Conservation (phyloP, 2,113 vertebrate genomes). For the Anoplopoma fimbria region DNA sequence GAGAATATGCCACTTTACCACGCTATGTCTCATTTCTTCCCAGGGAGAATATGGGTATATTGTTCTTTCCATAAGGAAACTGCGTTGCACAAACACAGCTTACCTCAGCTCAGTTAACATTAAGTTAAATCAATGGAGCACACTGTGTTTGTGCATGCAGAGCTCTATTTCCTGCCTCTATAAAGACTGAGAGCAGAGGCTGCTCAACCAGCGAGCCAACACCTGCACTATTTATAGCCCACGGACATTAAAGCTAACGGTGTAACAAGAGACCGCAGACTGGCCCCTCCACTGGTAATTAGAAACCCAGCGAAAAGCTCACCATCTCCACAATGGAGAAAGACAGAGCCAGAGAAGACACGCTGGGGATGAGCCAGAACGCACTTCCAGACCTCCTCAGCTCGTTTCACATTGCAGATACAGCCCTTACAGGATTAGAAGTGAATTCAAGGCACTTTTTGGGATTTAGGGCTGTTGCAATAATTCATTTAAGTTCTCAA, state of each 20-base stretch:
- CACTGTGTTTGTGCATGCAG: slow-evolving; percentile 14
- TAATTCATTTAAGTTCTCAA: slow-evolving; percentile 15
- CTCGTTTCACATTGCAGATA: slow-evolving; percentile 12
- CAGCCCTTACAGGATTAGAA: slow-evolving; percentile 23
- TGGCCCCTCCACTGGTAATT: slow-evolving; percentile 69
- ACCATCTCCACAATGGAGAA: slow-evolving; percentile 32
- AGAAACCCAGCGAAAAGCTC: slow-evolving; percentile 62
- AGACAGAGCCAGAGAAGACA: slow-evolving; percentile 30
- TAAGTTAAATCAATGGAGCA: slow-evolving; percentile 41
- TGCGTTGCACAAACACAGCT: slow-evolving; percentile 15
- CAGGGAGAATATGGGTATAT: not conserved
- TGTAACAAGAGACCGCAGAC: slow-evolving; percentile 67
- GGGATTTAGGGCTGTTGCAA: slow-evolving; percentile 27
- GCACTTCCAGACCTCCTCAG: slow-evolving; percentile 29
- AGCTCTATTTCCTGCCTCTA: slow-evolving; percentile 42
- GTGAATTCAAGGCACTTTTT: slow-evolving; percentile 26
- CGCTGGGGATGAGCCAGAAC: slow-evolving; percentile 13
- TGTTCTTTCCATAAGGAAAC: slow-evolving; percentile 8
- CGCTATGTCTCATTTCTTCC: not conserved
- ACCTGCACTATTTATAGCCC: slow-evolving; percentile 76
- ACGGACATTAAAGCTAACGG: slow-evolving; percentile 68
- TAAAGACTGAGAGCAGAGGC: slow-evolving; percentile 32
- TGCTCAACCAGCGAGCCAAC: slow-evolving; percentile 58
- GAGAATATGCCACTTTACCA: not conserved
- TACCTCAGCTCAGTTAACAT: slow-evolving; percentile 35